Base-by-base conservation (phyloP, 92 coral and sea anemone genomes). In the Zoanthus sansibaricus region DNA sequence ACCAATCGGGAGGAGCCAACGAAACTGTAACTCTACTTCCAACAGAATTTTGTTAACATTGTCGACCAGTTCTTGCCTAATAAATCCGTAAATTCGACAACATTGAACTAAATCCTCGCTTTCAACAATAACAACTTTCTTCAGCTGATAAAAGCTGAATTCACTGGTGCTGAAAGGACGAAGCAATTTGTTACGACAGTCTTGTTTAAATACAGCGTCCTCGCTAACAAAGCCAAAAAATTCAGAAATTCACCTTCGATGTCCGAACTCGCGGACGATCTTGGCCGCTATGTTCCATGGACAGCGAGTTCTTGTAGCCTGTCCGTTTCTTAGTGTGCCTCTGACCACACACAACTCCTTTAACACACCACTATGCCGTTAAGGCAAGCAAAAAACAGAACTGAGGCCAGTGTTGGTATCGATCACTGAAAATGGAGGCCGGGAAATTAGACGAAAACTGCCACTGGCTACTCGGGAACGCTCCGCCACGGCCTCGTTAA, bases 201-300 rank as follows among this genome's bases (percentile, higher is more conserved):
- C 94, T 92, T 94, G 95, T 93, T 90, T 94, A 86, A 93, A 88
- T 89, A 89, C 96, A 86, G 96, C 98, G 96, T 94, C 98, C 90
- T 85, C 92, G 30, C 92, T 86, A 93, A 91, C 94, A 94, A 93
- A 94, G 94, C 93, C 92, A 72, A 83, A 91, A 86, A 89, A 78
- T 82, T 90, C 88, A 78, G 77, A 82, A 86, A 88, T 91, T 91
- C 94, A 94, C 98, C 98, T 94, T 94, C 86, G 98, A 80, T 89
- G 95, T 83, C 89, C 98, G 95, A 91, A 91, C 84, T 91, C 98
- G 94, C 88, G 94, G 91, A 82, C 98, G 98, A 91, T 94, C 96
- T 89, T 93, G 96, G 94, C 96, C 90, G 94, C 96, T 94, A 89
- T 94, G 94, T 86, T 94, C 98, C 98, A 94, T 94, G 94, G 98